Evolutionary conservation across 2,797 vertebrate species (phyloP), one percentile per base, ranked within the genome.

Genomic region (Pteropus rufus): DNA sequence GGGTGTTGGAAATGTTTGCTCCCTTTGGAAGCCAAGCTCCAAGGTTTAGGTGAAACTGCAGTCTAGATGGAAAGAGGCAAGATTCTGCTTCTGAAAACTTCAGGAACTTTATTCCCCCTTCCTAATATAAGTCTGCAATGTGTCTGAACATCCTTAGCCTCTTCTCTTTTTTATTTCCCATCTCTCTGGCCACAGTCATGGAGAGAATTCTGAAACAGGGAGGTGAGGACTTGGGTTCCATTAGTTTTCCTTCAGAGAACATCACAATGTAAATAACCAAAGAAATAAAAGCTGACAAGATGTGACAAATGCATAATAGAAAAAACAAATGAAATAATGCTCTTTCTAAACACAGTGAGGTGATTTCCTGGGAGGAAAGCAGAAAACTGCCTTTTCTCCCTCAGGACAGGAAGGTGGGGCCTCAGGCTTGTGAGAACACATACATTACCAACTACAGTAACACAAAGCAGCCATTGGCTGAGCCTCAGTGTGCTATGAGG

Each of bases 1-100:
- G 95, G 94, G 89, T 70, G 34, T 44, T 96, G 93, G 96, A 64
- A 80, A 39, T 69, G 95, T 97, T 92, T 95, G 15, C 60, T 54
- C 56, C 64, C 80, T 86, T 82, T 82, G 92, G 93, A 96, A 96
- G 88, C 70, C 62, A 11, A 65, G 54, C 52, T 36, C 36, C 36
- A 36, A 36, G 64, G 29, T 56, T 76, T 34, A 56, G 52, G 54
- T 77, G 16, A 34, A 34, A 19, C 62, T 84, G 72, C 39, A 24
- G 5, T 12, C 72, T 62, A 41, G 29, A 31, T 58, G 79, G 64
- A 49, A 82, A 87, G 92, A 41, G 58, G 70, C 70, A 24, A 26
- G 34, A 52, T 36, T 79, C 36, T 64, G 62, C 46, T 60, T 73
- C 67, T 52, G 15, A 82, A 88, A 94, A 44, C 58, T 73, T 2